Evolutionary conservation across 2,888 invertebrate genomes (phyloP).

Genomic region (Anticlea derivata): DNA sequence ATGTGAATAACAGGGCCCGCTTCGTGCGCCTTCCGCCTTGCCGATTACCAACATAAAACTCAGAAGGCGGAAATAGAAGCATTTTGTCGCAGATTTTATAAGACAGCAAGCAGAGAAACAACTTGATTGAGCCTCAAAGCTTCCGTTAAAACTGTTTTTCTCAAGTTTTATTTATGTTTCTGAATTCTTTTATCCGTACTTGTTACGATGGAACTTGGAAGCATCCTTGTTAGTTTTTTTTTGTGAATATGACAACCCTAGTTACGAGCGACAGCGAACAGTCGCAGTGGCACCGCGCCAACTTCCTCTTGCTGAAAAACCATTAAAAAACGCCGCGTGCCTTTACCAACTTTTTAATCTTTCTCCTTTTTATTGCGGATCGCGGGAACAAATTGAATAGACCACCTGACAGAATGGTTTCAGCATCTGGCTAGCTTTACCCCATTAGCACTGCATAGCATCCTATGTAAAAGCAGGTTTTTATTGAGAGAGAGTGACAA

Average conservation of each 20-base stretch:
- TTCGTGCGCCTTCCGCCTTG: constrained; percentile 11
- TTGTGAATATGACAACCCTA: constrained; percentile 26
- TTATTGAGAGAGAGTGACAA: too few relatives aligned
- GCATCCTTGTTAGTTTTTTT: constrained; percentile 15
- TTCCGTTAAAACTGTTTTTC: constrained; percentile 24
- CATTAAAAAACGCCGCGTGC: constrained; percentile 27
- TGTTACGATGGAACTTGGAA: constrained; percentile 23
- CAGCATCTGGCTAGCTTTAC: constrained; percentile 19
- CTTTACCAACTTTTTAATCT: constrained; percentile 23
- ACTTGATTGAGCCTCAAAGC: constrained; percentile 23
- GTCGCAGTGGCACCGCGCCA: constrained; percentile 29
- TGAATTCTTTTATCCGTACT: constrained; percentile 14
- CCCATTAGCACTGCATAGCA: too few relatives aligned
- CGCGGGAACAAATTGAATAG: constrained; percentile 25
- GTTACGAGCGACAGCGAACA: constrained; percentile 23
- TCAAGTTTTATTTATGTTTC: constrained; percentile 11
- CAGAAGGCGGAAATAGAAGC: constrained; percentile 20
- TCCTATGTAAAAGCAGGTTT: too few relatives aligned
- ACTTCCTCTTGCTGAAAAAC: constrained; percentile 22
- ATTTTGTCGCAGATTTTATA: constrained; percentile 19
- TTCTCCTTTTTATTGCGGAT: constrained; percentile 21
- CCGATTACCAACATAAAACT: constrained; percentile 28
- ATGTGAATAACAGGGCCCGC: constrained; percentile 14
- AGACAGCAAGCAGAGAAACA: constrained; percentile 13
- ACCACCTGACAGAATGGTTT: constrained; percentile 16